phyloP scores from a whole-genome alignment of 2,888 invertebrate species.

The Apamea crenata region DNA sequence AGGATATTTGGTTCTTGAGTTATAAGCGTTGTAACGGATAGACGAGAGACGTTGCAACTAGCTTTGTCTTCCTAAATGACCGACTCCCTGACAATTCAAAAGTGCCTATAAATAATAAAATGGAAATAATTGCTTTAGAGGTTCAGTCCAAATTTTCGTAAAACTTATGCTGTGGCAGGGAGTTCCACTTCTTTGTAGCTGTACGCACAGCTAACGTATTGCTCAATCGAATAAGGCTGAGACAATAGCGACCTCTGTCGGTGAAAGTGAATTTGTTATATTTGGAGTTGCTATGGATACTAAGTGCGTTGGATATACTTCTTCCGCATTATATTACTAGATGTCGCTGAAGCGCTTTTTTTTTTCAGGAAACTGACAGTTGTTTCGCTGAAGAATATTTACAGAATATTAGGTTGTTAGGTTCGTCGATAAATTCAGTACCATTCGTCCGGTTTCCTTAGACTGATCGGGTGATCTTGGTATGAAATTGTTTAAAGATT shows the following conservation, averaged over 20 bases:
- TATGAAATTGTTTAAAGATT: not conserved
- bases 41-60: not conserved
- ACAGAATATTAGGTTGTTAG: not conserved
- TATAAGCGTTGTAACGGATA: not conserved
- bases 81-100: not conserved
- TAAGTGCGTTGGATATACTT: not conserved
- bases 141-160: not conserved
- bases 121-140: not conserved
- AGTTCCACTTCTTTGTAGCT: not conserved
- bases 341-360: constrained; percentile 7
- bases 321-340: constrained; percentile 5
- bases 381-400: not conserved
- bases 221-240: not conserved
- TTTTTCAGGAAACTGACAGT: not conserved
- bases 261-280: not conserved
- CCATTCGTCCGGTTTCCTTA: not conserved
- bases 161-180: not conserved
- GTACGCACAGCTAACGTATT: not conserved
- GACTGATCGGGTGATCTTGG: not conserved
- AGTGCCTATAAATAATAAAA: not conserved
- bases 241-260: constrained; percentile 18
- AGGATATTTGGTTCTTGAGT: not conserved
- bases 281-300: not conserved
- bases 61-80: no score
- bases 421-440: no score